These are phyloP conservation scores for Aporophyla lueneburgensis DNA, from an alignment of 2,888 invertebrate species.

Conservation along the genomic window DNA sequence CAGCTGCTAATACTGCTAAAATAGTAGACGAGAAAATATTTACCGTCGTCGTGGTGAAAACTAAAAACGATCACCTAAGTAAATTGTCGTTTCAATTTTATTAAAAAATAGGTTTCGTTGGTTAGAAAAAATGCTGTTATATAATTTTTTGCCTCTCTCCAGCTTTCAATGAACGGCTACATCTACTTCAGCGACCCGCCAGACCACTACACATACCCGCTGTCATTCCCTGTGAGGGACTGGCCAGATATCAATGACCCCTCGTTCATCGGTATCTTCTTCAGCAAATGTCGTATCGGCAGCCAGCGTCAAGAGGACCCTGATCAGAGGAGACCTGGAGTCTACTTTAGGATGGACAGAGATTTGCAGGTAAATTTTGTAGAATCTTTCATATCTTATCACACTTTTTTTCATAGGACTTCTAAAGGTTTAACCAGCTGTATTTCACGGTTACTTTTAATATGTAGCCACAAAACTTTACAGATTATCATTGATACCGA, in stretches of 20 bases:
- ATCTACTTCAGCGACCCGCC: slow-evolving; percentile 98
- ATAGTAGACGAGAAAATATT: neutral
- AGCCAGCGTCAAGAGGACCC: slow-evolving; percentile 93
- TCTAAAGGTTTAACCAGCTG: no score
- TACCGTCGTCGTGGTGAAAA: neutral
- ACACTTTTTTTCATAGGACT: no score
- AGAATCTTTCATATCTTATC: neutral
- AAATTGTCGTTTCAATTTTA: neutral
- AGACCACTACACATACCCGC: slow-evolving; percentile 95
- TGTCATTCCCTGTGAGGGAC: slow-evolving; percentile 96
- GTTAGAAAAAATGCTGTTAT: neutral
- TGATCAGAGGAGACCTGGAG: slow-evolving; percentile 94
- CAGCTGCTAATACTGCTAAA: neutral
- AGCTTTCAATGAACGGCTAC: slow-evolving; percentile 96
- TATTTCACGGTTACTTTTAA: neutral
- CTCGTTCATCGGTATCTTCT: slow-evolving; percentile 98
- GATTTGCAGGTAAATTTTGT: slow-evolving; percentile 83
- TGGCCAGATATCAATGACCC: slow-evolving; percentile 97
- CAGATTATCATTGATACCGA: neutral
- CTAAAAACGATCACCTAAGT: neutral
- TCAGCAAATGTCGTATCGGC: slow-evolving; percentile 96
- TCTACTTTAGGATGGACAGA: slow-evolving; percentile 94
- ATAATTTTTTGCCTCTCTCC: slow-evolving; percentile 52
- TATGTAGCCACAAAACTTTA: neutral
- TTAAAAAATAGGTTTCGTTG: neutral